Conservation (phyloP, 2,113 vertebrate genomes). For the Bubo scandiacus region DNA sequence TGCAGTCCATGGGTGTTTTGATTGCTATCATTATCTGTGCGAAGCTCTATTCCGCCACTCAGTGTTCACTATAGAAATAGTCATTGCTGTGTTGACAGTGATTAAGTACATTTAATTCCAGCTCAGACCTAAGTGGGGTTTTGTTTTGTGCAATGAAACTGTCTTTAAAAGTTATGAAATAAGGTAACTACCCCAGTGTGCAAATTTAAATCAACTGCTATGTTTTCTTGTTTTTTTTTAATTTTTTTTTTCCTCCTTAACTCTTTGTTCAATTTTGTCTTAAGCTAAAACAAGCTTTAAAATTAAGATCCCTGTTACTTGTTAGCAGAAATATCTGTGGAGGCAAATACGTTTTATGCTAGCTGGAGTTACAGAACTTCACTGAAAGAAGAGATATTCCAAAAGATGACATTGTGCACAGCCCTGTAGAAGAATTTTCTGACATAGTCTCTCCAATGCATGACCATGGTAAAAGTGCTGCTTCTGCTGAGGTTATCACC, state of each 20-base stretch:
- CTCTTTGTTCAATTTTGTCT: background rate
- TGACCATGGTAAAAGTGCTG: background rate
- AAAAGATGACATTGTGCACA: background rate
- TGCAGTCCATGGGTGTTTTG: background rate
- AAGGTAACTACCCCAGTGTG: background rate
- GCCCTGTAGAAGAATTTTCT: background rate
- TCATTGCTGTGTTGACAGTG: background rate
- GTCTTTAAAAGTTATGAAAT: background rate
- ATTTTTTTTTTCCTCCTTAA: too few relatives aligned
- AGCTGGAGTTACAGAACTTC: background rate
- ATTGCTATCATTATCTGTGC: background rate
- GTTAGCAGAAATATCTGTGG: background rate
- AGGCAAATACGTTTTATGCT: background rate
- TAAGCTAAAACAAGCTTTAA: background rate
- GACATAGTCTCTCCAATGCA: background rate
- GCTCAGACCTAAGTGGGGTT: background rate
- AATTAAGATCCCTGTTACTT: background rate
- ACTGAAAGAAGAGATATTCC: background rate
- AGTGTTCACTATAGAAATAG: background rate
- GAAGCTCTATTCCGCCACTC: constrained; percentile 37
- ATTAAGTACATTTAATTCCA: background rate
- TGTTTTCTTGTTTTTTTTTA: background rate
- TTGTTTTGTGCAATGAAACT: background rate
- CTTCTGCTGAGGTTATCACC: background rate
- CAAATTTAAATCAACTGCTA: background rate